Evolutionary conservation across 2,888 invertebrate genomes (phyloP).

Genomic region (Cyclophora albipunctata): DNA sequence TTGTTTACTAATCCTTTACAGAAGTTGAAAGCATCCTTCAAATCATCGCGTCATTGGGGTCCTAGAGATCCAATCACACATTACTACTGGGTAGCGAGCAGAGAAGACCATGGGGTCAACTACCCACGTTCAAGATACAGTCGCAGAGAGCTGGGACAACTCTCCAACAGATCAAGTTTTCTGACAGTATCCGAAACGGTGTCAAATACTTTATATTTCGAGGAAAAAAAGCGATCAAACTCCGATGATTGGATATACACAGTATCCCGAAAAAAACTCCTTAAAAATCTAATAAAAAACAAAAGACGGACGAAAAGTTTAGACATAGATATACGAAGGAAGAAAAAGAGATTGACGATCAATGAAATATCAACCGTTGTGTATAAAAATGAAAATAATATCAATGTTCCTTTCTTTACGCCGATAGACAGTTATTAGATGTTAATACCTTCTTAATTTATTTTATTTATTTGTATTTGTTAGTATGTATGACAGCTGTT

Average conservation of each 20-base stretch:
- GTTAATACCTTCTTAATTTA: no score
- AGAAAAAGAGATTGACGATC: background rate
- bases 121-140: constrained; percentile 26
- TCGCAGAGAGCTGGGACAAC: constrained; percentile 42
- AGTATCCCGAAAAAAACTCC: constrained; percentile 30
- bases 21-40: constrained; percentile 59
- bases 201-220: background rate
- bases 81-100: constrained; percentile 57
- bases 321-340: constrained; percentile 28
- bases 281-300: background rate
- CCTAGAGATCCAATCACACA: constrained; percentile 63
- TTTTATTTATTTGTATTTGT: no score
- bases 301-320: constrained; percentile 40
- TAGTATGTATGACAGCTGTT: no score
- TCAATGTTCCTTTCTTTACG: no score
- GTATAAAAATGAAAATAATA: no score
- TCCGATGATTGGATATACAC: constrained; percentile 58
- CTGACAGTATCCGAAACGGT: constrained; percentile 18
- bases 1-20: constrained; percentile 22
- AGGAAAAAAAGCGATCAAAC: constrained; percentile 38
- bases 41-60: constrained; percentile 62
- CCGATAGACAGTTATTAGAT: no score
- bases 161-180: constrained; percentile 37
- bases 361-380: no score
- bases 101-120: constrained; percentile 37